Evolutionary conservation across 2,888 invertebrate genomes (phyloP), one percentile per base, ranked within the genome.

Genomic region (Tethea ocularis): DNA sequence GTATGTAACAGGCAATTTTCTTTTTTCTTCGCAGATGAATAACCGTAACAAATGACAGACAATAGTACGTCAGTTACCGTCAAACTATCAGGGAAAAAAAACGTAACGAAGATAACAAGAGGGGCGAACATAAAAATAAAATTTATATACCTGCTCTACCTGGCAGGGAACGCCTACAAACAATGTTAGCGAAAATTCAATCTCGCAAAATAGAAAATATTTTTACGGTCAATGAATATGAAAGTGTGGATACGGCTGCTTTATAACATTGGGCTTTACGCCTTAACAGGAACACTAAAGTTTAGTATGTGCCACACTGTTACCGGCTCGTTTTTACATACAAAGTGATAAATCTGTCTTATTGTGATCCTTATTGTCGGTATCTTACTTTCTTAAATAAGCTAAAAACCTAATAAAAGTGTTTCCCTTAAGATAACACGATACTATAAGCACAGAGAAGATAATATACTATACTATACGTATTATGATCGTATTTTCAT

Each of bases 221-320:
- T 88, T 90, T 89, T 90, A 89, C 88, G 88, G 89, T 86, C 89
- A 89, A 88, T 91, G 88, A 86, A 89, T 90, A 90, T 84, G 85
- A 88, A 88, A 89, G 83, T 86, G 85, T 87, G 83, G 83, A 84
- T 84, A 77, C 77, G 81, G 74, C 59, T 71, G 74, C 66, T 67
- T 71, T 75, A 71, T 74, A 75, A 73, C 70, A 67, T 69, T 62
- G 74, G 72, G 74, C 71, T 81, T 84, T 81, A 80, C 78, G 78
- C 74, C 78, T 76, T 83, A 54, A 33, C 13, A 29, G 54, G 20
- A 22, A 20, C 17, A 33, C 7, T 54, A 54, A 24, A 20, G 26
- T 26, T 52, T 52, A 26, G 17, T 82, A 59, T 61, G 66, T 62
- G 63, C 59, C 62, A 80, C 69, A 72, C 64, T 67, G 63, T 62